Base-by-base conservation (phyloP, 53 echinoderm and acorn worm genomes). In the Henricia sp. region DNA sequence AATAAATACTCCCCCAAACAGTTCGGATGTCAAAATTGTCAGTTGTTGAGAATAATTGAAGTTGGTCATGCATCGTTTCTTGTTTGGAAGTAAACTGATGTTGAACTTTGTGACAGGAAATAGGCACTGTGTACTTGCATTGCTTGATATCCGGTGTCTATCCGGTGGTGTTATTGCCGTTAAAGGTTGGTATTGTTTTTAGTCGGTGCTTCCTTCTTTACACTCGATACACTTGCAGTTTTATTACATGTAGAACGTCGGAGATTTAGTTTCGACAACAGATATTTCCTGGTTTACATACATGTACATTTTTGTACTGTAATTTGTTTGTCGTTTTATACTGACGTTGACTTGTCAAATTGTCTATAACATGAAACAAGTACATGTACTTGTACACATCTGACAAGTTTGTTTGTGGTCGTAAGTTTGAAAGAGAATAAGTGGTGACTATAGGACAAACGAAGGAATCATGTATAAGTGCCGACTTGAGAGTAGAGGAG, bases 401-500 rank as follows among this genome's bases (percentile, higher is more conserved):
- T n/a, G n/a, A n/a, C n/a, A n/a, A n/a, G n/a, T n/a, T n/a, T n/a
- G n/a, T n/a, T n/a, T n/a, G n/a, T n/a, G n/a, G n/a, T n/a, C n/a
- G n/a, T n/a, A n/a, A n/a, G n/a, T n/a, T n/a, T n/a, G n/a, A n/a
- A n/a, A n/a, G n/a, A n/a, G n/a, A n/a, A n/a, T n/a, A n/a, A n/a
- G n/a, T n/a, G n/a, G n/a, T n/a, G n/a, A n/a, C n/a, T n/a, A n/a
- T n/a, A n/a, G 50, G n/a, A 33, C 23, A 46, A 24, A 50, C 20
- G 32, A 51, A 48, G 35, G 20, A 33, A 50, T 28, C 20, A 80
- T 80, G 80, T 80, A 50, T 34, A 80, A 80, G 65, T 80, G 80
- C 64, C 80, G 80, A 34, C 41, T 80, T 33, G 80, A 80, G 64
- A 63, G 62, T 24, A 64, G 80, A 23, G 80, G 80, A 6, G 80